A percentile compares a stretch with the other conserved stretches of the same genome.
phyloP scores from a whole-genome alignment of 2,113 vertebrate species.

The Zosterops japonicus region DNA sequence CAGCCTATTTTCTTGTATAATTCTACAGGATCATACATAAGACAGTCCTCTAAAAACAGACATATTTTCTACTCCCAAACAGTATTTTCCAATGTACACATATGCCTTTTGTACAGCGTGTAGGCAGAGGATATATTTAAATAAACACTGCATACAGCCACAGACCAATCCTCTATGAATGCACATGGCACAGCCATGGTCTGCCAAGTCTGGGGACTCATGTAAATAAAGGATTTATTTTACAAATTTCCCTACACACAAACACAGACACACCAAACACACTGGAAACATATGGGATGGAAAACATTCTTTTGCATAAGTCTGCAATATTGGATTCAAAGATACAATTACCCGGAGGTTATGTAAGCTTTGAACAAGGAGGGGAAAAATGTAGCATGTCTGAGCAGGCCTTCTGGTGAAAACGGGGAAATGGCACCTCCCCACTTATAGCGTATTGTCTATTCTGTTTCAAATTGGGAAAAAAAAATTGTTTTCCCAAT shows the following conservation, averaged over 20 bases:
- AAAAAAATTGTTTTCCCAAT: slow-evolving; percentile 68
- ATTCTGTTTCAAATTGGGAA: slow-evolving; percentile 72
- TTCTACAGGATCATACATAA: neutral
- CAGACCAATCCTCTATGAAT: neutral
- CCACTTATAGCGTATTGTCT: slow-evolving; percentile 48
- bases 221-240: slow-evolving; percentile 55
- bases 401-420: slow-evolving; percentile 58
- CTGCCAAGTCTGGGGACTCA: slow-evolving; percentile 5
- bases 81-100: neutral
- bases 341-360: slow-evolving; percentile 43
- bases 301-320: slow-evolving; percentile 44
- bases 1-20: neutral
- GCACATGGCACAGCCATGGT: neutral
- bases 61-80: neutral
- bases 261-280: neutral
- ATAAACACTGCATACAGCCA: neutral
- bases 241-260: slow-evolving; percentile 48
- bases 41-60: neutral
- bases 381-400: neutral
- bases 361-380: slow-evolving; percentile 46
- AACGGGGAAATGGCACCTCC: slow-evolving; percentile 49
- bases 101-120: neutral
- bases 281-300: slow-evolving; percentile 47
- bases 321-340: slow-evolving; percentile 34
- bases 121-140: neutral